Percentiles rank a stretch among this genome's conserved stretches.
These are phyloP conservation scores for Gari tellinella DNA, from an alignment of 2,888 invertebrate species.

Conservation along the genomic window DNA sequence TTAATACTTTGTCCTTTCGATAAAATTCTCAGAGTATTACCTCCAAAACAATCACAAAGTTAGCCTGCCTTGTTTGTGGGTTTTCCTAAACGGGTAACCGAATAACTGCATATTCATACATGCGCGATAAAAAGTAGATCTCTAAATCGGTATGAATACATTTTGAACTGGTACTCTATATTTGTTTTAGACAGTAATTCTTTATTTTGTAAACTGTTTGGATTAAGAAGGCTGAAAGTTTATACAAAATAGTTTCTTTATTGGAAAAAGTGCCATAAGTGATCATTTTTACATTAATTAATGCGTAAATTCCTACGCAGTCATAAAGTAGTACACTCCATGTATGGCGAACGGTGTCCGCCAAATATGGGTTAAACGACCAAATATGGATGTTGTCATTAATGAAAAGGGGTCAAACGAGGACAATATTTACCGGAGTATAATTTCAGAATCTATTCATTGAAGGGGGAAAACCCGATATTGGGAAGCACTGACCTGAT, in stretches of 20 bases:
- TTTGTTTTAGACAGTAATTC: too few relatives aligned
- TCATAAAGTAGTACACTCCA: conserved; percentile 46
- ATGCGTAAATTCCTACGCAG: conserved; percentile 40
- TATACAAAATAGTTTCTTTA: too few relatives aligned
- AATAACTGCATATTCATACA: conserved; percentile 3
- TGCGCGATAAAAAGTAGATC: conserved; percentile 14
- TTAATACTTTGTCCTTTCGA: conserved; percentile 24
- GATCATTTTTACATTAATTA: conserved; percentile 13
- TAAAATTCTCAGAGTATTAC: conserved; percentile 24
- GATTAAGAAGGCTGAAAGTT: too few relatives aligned
- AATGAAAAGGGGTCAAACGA: too few relatives aligned
- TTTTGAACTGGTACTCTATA: too few relatives aligned
- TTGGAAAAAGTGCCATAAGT: too few relatives aligned
- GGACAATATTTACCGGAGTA: too few relatives aligned
- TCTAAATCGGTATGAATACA: not conserved
- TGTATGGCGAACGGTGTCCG: conserved; percentile 48
- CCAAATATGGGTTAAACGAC: conserved; percentile 79
- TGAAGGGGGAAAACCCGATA: too few relatives aligned
- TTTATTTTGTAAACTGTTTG: too few relatives aligned
- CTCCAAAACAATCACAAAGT: conserved; percentile 3
- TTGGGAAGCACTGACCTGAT: too few relatives aligned
- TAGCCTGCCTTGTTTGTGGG: conserved; percentile 53
- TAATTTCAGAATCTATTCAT: too few relatives aligned
- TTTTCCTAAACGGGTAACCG: conserved; percentile 39
- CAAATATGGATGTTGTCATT: conserved; percentile 80